Conservation (phyloP, 2,113 vertebrate species). For the Trachemys scripta region DNA sequence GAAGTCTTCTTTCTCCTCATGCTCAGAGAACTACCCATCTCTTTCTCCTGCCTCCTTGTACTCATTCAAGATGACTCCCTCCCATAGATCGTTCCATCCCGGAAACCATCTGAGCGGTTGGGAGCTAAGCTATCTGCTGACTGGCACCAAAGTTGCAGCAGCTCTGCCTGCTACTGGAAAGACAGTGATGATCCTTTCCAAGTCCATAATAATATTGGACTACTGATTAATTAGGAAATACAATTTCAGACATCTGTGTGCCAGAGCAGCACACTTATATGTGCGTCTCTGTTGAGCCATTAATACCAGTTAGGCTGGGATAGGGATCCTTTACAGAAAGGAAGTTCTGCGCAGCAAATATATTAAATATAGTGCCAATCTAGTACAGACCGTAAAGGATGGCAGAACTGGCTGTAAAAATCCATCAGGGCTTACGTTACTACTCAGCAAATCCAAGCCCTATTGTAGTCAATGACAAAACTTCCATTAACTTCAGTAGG, state of each 20-base stretch:
- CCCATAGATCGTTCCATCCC: neutral
- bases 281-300: conserved; percentile 50
- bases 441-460: conserved; percentile 74
- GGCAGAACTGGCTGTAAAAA: conserved; percentile 43
- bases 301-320: conserved; percentile 56
- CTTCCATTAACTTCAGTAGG: neutral
- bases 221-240: conserved; percentile 53
- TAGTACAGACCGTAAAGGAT: conserved; percentile 65
- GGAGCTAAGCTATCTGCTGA: neutral
- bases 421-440: conserved; percentile 73
- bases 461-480: conserved; percentile 76
- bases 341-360: conserved; percentile 74
- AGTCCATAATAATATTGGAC: neutral
- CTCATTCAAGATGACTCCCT: neutral
- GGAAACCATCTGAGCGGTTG: neutral
- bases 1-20: neutral
- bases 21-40: neutral
- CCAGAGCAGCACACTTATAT: conserved; percentile 14
- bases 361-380: conserved; percentile 76
- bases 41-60: neutral
- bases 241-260: conserved; percentile 43
- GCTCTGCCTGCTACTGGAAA: neutral
- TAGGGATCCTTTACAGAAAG: conserved; percentile 63
- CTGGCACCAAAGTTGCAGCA: neutral
- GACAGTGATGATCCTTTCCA: neutral